These are phyloP conservation scores for Scaptomyza tumidula DNA, from an alignment of 2,888 invertebrate species.

Conservation along the genomic window DNA sequence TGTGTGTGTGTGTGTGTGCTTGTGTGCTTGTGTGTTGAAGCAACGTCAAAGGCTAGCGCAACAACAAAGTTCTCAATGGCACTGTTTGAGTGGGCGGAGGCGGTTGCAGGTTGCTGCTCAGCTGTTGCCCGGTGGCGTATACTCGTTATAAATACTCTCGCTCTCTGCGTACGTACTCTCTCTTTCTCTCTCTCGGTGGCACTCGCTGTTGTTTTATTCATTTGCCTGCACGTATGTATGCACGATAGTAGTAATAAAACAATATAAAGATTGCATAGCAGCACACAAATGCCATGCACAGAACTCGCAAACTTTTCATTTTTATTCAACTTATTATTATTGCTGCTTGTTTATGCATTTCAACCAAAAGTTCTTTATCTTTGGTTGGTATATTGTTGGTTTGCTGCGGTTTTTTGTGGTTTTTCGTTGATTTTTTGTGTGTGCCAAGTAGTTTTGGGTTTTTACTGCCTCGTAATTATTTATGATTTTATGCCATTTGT, in stretches of 20 bases:
- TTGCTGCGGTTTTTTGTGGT: slow-evolving; percentile 41
- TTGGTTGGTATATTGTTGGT: slow-evolving; percentile 12
- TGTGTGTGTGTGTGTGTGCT: slow-evolving; percentile 10
- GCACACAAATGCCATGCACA: slow-evolving; percentile 68
- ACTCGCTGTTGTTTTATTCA: slow-evolving; percentile 3
- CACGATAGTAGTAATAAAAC: slow-evolving; percentile 78
- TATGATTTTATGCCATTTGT: slow-evolving; percentile 40
- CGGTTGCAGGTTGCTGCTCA: slow-evolving; percentile 63
- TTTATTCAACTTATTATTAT: slow-evolving; percentile 13
- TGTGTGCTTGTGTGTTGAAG: slow-evolving; percentile 28
- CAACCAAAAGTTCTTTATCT: slow-evolving; percentile 17
- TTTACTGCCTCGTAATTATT: slow-evolving; percentile 61
- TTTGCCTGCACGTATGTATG: slow-evolving; percentile 61
- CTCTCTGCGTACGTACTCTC: background rate
- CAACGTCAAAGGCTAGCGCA: slow-evolving; percentile 61
- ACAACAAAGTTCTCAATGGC: slow-evolving; percentile 70
- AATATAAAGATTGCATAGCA: slow-evolving; percentile 76
- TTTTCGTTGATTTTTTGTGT: slow-evolving; percentile 23
- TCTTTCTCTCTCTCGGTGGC: background rate
- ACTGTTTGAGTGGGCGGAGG: slow-evolving; percentile 55
- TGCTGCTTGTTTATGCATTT: slow-evolving; percentile 12
- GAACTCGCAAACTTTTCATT: slow-evolving; percentile 65
- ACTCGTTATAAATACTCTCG: slow-evolving; percentile 18
- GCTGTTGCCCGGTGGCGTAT: slow-evolving; percentile 61
- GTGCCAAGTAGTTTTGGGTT: slow-evolving; percentile 54